Conservation (phyloP, 2,888 invertebrate genomes). For the Panorpa germanica region DNA sequence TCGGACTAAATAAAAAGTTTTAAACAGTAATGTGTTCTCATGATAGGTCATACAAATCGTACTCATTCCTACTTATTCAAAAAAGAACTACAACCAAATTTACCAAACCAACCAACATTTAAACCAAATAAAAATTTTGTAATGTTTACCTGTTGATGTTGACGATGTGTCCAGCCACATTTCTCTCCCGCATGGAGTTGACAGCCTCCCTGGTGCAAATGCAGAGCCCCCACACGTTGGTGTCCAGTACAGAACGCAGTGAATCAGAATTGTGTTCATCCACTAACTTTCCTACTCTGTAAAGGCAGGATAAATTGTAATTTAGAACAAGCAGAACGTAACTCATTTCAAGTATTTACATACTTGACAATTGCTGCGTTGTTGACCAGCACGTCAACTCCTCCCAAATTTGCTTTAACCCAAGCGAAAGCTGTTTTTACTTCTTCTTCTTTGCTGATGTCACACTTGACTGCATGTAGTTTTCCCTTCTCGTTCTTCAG, state of each 20-base stretch:
- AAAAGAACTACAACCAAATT: too few species aligned
- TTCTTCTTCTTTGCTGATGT: conserved; percentile 30
- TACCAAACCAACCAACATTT: too few species aligned
- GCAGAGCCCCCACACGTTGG: conserved; percentile 26
- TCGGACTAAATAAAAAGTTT: too few species aligned
- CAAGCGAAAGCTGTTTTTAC: conserved; percentile 29
- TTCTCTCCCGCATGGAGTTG: conserved; percentile 25
- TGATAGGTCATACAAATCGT: too few species aligned
- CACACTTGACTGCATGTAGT: conserved; percentile 26
- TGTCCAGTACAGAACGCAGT: conserved; percentile 23
- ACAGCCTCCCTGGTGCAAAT: conserved; percentile 27
- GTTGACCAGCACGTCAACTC: conserved; percentile 35
- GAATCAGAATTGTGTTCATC: conserved; percentile 13
- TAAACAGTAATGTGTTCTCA: too few species aligned
- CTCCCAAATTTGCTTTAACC: conserved; percentile 28
- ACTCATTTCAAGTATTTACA: too few species aligned
- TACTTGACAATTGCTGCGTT: too few species aligned
- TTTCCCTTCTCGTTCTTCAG: too few species aligned
- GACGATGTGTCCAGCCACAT: conserved; percentile 25
- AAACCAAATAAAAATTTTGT: conserved; percentile 3
- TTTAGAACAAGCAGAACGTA: too few species aligned
- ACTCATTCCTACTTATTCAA: too few species aligned
- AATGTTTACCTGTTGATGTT: conserved; percentile 26
- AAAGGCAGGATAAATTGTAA: too few species aligned
- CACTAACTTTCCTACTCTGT: too few species aligned